Evolutionary conservation across 1,140 invertebrate species (phyloP).

Genomic region (Steinernema feltiae): DNA sequence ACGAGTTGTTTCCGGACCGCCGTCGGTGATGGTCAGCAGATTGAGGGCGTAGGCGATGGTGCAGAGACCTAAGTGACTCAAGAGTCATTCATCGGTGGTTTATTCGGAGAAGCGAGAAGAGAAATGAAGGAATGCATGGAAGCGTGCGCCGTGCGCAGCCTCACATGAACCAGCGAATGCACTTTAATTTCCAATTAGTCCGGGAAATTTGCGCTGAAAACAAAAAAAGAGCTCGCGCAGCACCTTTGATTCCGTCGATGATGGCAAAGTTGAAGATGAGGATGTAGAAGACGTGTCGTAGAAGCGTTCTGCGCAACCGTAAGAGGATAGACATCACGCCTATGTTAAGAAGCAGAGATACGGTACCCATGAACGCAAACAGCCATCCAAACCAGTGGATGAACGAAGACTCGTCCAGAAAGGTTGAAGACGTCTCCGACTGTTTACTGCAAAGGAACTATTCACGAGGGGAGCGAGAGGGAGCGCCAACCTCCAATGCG

Average conservation of each 20-base stretch:
- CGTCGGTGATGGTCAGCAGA: background rate
- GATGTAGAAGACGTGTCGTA: constrained; percentile 10
- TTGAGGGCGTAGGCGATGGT: background rate
- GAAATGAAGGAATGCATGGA: no score
- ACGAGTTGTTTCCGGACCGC: background rate
- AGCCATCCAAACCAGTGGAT: background rate
- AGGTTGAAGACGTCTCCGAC: background rate
- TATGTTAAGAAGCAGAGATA: background rate
- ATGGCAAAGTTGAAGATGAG: constrained; percentile 12
- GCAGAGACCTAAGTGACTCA: background rate
- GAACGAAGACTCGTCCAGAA: background rate
- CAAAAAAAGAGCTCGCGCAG: no score
- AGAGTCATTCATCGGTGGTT: no score
- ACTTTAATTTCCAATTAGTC: background rate
- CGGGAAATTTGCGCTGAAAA: no score
- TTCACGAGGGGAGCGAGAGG: no score
- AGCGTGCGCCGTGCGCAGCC: no score
- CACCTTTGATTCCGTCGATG: constrained; percentile 10
- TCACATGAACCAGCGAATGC: no score
- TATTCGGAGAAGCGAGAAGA: no score
- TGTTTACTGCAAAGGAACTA: no score
- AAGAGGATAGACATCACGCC: background rate
- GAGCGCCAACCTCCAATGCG: background rate
- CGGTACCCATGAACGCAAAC: background rate
- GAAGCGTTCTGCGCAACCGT: background rate